A percentile compares a stretch with the other conserved stretches of the same genome.
These are phyloP conservation scores for Pachymerium ferrugineum DNA, from an alignment of 2,888 invertebrate genomes.

Conservation along the genomic window DNA sequence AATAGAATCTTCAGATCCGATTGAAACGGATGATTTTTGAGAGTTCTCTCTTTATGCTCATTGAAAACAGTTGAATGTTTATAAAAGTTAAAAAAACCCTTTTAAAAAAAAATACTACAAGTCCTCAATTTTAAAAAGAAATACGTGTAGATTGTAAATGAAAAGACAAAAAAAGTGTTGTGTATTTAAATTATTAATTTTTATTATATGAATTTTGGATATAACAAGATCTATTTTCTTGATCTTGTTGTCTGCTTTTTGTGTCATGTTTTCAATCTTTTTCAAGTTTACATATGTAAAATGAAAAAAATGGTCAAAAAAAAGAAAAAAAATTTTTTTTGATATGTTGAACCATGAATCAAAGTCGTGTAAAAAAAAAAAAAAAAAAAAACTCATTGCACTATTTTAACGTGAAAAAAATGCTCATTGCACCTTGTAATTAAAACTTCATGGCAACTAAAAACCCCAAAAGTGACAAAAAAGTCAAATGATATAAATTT, in stretches of 20 bases:
- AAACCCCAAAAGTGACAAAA: too few relatives aligned
- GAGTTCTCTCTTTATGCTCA: too few relatives aligned
- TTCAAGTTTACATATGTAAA: background rate
- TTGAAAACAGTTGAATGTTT: too few relatives aligned
- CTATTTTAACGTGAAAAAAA: background rate
- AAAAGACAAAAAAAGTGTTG: background rate
- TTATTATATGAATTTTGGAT: background rate
- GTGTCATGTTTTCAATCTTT: background rate
- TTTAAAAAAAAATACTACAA: too few relatives aligned
- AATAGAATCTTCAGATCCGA: too few relatives aligned
- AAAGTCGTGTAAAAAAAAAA: background rate
- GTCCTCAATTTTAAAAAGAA: too few relatives aligned
- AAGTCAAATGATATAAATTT: too few relatives aligned
- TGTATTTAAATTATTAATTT: constrained; percentile 2
- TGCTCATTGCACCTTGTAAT: background rate
- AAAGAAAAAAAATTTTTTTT: background rate
- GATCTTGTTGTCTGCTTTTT: background rate
- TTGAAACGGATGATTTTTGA: too few relatives aligned
- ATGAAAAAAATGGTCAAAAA: background rate
- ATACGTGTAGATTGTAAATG: background rate
- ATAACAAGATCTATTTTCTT: background rate
- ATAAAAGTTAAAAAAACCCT: too few relatives aligned
- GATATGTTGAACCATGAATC: too few relatives aligned
- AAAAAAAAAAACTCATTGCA: background rate
- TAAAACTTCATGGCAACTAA: background rate